Evolutionary conservation across 2,888 invertebrate genomes (phyloP), one percentile per base, ranked within the genome.

Genomic region (Hyles lineata): DNA sequence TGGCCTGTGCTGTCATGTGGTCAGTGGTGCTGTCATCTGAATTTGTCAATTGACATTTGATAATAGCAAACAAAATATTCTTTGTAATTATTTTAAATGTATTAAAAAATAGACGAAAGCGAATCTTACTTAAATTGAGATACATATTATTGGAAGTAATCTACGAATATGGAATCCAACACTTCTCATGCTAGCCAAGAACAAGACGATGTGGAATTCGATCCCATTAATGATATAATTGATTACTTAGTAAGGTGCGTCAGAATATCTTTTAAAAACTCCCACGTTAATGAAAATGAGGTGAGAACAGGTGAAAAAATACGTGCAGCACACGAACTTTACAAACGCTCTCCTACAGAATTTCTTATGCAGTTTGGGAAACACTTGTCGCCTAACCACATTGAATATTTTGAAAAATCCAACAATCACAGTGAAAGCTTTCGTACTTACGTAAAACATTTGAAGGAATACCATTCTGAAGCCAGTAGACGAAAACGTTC

Each of bases 351-450:
- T 81, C 96, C 96, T 19, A 93, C 95, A 15, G 95, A 95, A 52
- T 99, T 99, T 89, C 89, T 99, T 1, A 89, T 95, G 67, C 96
- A 97, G 82, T 99, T 97, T 90, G 98, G 98, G 6, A 96, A 96
- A 83, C 96, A 96, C 87, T 90, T 98, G 62, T 94, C 95, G 35
- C 90, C 94, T 21, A 94, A 96, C 55, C 97, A 98, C 85, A 87
- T 98, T n/a, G 83, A 91, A 35, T 97, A 96, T 86, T 98, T 98
- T 86, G 93, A 96, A 75, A 90, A 91, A 52, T 77, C 78, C 55
- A 52, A 72, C 70, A 72, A 76, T 17, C 82, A 93, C 63, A 89
- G 94, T 75, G 95, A 96, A 79, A 96, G 96, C 83, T 95, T 97
- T 59, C 88, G 93, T 70, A 95, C 96, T 78, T 96, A 97, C 84